A percentile compares a stretch with the other conserved stretches of the same genome.
These are phyloP conservation scores for Peromyscus leucopus DNA, from an alignment of 2,113 vertebrate genomes.

Conservation along the genomic window DNA sequence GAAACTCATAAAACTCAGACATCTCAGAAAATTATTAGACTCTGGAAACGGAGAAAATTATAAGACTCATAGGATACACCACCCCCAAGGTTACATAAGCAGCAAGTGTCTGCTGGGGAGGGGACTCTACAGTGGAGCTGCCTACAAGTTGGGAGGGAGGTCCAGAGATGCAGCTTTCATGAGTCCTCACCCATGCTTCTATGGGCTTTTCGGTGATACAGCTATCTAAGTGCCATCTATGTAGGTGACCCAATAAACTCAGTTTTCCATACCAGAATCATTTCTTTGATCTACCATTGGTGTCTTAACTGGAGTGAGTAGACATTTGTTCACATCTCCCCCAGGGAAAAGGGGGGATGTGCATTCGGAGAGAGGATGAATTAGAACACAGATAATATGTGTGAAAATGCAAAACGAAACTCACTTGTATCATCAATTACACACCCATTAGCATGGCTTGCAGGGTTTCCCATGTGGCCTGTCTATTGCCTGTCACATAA, in stretches of 20 bases:
- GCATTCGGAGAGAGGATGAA: not conserved
- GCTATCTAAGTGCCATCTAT: not conserved
- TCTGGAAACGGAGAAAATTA: not conserved
- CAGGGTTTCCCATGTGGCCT: not conserved
- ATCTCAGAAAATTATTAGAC: not conserved
- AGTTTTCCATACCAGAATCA: not conserved
- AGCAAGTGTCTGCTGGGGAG: too few relatives aligned
- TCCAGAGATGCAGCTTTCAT: not conserved
- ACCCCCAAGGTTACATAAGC: not conserved
- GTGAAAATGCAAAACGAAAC: not conserved
- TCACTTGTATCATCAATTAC: not conserved
- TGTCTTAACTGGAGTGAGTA: not conserved
- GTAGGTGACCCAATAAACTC: not conserved
- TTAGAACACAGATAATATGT: not conserved
- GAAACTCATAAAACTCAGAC: not conserved
- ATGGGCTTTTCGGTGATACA: not conserved
- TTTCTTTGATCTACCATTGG: not conserved
- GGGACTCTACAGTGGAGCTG: not conserved
- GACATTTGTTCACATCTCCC: not conserved
- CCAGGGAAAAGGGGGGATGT: not conserved
- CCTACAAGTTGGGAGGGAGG: not conserved
- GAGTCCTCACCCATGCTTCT: not conserved
- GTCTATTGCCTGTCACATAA: not conserved
- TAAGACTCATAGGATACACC: not conserved
- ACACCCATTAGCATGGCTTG: not conserved